A percentile compares a stretch with the other conserved stretches of the same genome.
phyloP scores from a whole-genome alignment of 2,797 vertebrate species.

The Simalia tracyae region DNA sequence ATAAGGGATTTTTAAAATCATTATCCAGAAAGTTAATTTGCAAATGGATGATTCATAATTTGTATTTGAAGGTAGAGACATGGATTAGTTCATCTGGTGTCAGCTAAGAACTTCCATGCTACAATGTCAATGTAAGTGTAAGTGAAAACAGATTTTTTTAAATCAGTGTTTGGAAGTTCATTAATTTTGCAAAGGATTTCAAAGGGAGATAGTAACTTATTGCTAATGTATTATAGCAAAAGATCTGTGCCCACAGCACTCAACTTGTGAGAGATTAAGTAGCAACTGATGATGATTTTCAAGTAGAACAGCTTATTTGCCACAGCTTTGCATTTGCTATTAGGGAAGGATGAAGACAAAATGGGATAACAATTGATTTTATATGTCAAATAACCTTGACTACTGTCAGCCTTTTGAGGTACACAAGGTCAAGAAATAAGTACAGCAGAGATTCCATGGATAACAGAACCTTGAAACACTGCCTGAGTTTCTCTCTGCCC shows the following conservation, averaged over 20 bases:
- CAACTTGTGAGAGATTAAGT: conserved; percentile 5
- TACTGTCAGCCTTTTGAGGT: not conserved
- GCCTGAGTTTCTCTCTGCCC: not conserved
- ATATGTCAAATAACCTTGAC: conserved; percentile 14
- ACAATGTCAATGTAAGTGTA: conserved; percentile 6
- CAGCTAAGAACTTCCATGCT: conserved; percentile 11
- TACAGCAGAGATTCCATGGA: not conserved
- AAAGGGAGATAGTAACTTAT: not conserved
- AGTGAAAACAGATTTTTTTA: conserved; percentile 4
- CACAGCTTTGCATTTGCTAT: conserved; percentile 14
- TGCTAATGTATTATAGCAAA: not conserved
- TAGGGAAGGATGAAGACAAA: not conserved
- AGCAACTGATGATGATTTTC: not conserved
- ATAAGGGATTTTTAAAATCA: conserved; percentile 4
- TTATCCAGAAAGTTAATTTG: conserved; percentile 19
- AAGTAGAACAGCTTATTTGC: not conserved
- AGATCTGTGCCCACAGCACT: not conserved
- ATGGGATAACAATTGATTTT: not conserved
- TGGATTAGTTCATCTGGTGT: conserved; percentile 3
- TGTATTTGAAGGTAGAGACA: not conserved
- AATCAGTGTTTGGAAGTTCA: conserved; percentile 16
- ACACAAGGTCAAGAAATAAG: not conserved
- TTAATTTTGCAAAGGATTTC: not conserved
- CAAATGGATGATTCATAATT: conserved; percentile 19
- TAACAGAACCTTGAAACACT: not conserved